These are phyloP conservation scores for Andrena minutula DNA, from an alignment of 2,888 invertebrate genomes.

Conservation along the genomic window DNA sequence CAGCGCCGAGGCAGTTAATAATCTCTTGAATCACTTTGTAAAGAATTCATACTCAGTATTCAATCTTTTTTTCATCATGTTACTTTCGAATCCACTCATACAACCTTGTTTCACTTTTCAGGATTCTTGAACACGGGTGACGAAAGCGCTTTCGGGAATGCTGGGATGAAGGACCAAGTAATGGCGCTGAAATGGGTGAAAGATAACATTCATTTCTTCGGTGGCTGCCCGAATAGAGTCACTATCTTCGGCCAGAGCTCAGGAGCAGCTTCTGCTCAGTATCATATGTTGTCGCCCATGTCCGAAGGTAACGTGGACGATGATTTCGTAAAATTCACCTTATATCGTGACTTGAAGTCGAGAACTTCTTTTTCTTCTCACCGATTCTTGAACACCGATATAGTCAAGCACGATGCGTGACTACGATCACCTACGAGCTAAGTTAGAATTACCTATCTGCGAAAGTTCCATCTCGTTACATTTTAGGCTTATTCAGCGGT, in stretches of 20 bases:
- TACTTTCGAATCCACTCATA: too few species aligned
- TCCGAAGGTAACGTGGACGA: slow-evolving; percentile 72
- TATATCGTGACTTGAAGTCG: too few species aligned
- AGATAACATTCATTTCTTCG: slow-evolving; percentile 80
- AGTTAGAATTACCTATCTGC: too few species aligned
- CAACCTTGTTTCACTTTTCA: slow-evolving; percentile 31
- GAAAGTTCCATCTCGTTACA: background rate
- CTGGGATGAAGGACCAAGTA: slow-evolving; percentile 80
- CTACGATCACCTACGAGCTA: background rate
- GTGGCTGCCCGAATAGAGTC: slow-evolving; percentile 77
- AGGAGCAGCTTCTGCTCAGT: slow-evolving; percentile 76
- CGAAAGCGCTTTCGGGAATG: slow-evolving; percentile 79
- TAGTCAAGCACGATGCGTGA: background rate
- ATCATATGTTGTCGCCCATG: slow-evolving; percentile 81
- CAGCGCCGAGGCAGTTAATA: too few species aligned
- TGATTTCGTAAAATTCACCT: background rate
- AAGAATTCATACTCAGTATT: too few species aligned
- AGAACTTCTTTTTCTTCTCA: too few species aligned
- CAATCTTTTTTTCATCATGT: too few species aligned
- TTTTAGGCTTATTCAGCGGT: slow-evolving; percentile 77
- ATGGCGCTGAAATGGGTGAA: slow-evolving; percentile 80
- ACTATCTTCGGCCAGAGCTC: slow-evolving; percentile 79
- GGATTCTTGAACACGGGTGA: slow-evolving; percentile 80
- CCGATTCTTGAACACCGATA: background rate
- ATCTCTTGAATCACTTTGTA: too few species aligned